Evolutionary conservation across 2,113 vertebrate species (phyloP).

Genomic region (Brachypodius melanocephalos): DNA sequence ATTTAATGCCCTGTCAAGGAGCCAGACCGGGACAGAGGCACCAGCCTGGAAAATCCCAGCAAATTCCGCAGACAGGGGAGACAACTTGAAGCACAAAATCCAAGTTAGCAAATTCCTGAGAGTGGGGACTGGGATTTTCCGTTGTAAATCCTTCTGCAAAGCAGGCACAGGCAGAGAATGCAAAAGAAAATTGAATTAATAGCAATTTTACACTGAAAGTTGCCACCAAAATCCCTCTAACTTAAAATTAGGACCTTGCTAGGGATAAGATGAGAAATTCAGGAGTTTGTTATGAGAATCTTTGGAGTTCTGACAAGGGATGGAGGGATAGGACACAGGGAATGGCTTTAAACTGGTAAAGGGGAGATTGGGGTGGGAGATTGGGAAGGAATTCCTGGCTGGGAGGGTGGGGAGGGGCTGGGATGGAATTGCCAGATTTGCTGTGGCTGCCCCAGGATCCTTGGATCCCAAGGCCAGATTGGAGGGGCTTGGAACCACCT

Average conservation of each 20-base stretch:
- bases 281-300: fast-evolving
- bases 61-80: neutral
- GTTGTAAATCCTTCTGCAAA: neutral
- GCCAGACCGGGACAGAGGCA: neutral
- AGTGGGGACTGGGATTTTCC: neutral
- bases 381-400: neutral
- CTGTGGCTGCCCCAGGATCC: neutral
- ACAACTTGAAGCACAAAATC: neutral
- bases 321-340: neutral
- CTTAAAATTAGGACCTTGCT: neutral
- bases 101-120: neutral
- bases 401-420: neutral
- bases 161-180: fast-evolving
- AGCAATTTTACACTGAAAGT: too few relatives aligned
- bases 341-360: neutral
- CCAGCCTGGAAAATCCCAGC: neutral
- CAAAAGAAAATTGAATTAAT: neutral
- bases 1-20: neutral
- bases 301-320: neutral
- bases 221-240: neutral
- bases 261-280: neutral
- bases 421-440: neutral
- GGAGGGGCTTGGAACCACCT: neutral
- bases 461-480: neutral
- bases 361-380: neutral